Evolutionary conservation across 2,113 vertebrate species (phyloP).

Genomic region (Notarius lentiginosus): DNA sequence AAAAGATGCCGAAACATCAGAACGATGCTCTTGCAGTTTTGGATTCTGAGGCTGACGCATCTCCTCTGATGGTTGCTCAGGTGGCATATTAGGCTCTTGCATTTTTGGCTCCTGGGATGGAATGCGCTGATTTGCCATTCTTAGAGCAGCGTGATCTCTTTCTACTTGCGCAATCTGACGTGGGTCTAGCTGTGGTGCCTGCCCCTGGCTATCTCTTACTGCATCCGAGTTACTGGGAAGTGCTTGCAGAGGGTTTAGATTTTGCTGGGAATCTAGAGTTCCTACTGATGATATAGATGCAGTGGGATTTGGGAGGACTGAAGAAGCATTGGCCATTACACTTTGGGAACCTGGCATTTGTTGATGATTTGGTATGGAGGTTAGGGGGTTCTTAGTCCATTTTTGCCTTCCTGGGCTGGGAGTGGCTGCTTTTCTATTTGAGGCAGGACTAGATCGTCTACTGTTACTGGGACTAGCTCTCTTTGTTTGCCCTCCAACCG

Average conservation of each 20-base stretch:
- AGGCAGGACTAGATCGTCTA: slow-evolving; percentile 90
- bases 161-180: slow-evolving; percentile 70
- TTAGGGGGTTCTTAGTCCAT: slow-evolving; percentile 81
- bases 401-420: slow-evolving; percentile 95
- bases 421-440: slow-evolving; percentile 86
- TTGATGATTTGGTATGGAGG: slow-evolving; percentile 77
- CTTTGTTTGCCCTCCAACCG: slow-evolving; percentile 79
- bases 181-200: slow-evolving; percentile 71
- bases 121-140: slow-evolving; percentile 73
- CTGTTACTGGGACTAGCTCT: slow-evolving; percentile 93
- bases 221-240: slow-evolving; percentile 70
- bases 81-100: slow-evolving; percentile 77
- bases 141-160: slow-evolving; percentile 75
- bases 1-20: slow-evolving; percentile 75
- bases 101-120: slow-evolving; percentile 48
- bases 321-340: slow-evolving; percentile 76
- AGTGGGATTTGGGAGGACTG: slow-evolving; percentile 72
- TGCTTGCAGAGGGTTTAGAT: slow-evolving; percentile 72
- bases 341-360: slow-evolving; percentile 82
- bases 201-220: slow-evolving; percentile 74
- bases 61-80: slow-evolving; percentile 74
- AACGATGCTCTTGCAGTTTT: slow-evolving; percentile 74
- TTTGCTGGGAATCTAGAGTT: slow-evolving; percentile 68
- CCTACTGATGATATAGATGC: slow-evolving; percentile 72
- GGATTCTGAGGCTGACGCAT: slow-evolving; percentile 54